Conservation (phyloP, 2,113 vertebrate species). For the Felis chaus region DNA sequence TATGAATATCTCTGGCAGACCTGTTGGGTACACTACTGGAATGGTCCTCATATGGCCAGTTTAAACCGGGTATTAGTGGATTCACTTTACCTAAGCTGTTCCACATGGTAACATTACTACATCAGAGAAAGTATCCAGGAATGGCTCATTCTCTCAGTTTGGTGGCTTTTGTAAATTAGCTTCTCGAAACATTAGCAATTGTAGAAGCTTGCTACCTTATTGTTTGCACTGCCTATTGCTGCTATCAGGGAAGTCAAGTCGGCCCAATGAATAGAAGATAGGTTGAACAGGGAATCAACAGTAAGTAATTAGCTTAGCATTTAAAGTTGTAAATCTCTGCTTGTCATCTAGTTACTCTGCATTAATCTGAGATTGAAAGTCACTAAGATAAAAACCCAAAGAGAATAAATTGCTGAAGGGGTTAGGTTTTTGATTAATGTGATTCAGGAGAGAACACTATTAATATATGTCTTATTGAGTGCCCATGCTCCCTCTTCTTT, state of each 20-base stretch:
- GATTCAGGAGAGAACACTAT: background rate
- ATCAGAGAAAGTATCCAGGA: accelerated
- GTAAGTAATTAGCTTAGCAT: background rate
- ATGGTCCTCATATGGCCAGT: background rate
- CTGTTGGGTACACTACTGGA: background rate
- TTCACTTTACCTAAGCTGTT: background rate
- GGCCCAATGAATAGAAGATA: background rate
- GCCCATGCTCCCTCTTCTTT: background rate
- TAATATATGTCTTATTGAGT: background rate
- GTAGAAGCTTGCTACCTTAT: background rate
- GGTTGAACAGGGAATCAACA: background rate
- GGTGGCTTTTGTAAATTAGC: background rate
- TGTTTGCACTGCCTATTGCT: background rate
- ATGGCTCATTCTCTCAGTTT: background rate
- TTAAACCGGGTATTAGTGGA: background rate
- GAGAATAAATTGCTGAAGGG: background rate
- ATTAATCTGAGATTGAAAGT: background rate
- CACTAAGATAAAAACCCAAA: background rate
- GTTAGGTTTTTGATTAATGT: constrained; percentile 39
- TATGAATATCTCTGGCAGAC: background rate
- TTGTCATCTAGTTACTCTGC: background rate
- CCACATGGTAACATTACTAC: background rate
- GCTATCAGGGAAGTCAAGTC: background rate
- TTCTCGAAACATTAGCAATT: background rate
- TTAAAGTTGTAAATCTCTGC: background rate